Evolutionary conservation across 2,113 vertebrate genomes (phyloP).

Genomic region (Echinops telfairi): DNA sequence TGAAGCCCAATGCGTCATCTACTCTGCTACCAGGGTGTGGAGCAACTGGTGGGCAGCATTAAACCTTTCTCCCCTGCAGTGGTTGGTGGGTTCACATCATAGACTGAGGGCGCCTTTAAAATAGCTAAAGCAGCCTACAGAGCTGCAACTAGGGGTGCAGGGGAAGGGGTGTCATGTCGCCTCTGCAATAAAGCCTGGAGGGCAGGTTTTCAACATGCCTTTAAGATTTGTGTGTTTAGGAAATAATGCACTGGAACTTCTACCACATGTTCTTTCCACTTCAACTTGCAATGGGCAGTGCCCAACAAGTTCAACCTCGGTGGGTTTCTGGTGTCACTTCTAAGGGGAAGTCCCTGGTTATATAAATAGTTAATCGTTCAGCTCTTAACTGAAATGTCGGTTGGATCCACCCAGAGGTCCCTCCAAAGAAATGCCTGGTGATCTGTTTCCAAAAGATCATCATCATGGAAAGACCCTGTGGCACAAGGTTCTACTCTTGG

Average conservation of each 20-base stretch:
- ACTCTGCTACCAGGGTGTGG: no score
- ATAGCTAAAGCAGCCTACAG: no score
- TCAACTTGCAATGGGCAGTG: background rate
- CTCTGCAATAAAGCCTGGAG: no score
- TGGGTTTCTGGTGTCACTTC: background rate
- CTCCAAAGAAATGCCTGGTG: background rate
- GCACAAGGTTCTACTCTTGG: background rate
- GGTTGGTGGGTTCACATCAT: no score
- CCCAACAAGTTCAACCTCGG: background rate
- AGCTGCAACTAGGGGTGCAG: no score
- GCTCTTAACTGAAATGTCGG: background rate
- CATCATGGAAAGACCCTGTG: background rate
- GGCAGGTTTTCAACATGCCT: no score
- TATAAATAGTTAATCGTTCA: background rate
- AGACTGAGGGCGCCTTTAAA: no score
- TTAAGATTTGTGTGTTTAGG: background rate
- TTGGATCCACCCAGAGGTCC: background rate
- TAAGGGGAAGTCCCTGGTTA: background rate
- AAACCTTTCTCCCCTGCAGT: no score
- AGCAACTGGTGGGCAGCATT: no score
- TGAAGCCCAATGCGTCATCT: no score
- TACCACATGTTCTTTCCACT: background rate
- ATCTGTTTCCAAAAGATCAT: background rate
- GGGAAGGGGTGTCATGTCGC: no score
- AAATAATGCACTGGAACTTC: background rate